A percentile compares a stretch with the other conserved stretches of the same genome.
Evolutionary conservation across 2,797 vertebrate species (phyloP).

Genomic region (Buphagus erythrorhynchus): DNA sequence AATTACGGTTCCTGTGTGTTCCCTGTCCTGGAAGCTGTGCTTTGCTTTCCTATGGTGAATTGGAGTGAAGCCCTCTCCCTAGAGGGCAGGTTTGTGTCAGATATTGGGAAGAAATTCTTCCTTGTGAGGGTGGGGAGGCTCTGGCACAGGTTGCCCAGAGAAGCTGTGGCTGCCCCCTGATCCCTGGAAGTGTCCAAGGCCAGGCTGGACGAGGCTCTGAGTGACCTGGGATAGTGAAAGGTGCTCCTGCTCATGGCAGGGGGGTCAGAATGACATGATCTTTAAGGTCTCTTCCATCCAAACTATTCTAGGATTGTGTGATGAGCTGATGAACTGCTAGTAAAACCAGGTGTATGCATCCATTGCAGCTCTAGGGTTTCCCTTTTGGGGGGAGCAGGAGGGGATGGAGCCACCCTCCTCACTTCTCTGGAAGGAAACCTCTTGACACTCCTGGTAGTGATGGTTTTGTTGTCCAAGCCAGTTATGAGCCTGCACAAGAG

Average conservation of each 20-base stretch:
- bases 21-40: background rate
- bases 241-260: background rate
- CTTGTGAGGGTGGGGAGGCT: accelerated
- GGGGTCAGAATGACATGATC: accelerated
- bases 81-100: background rate
- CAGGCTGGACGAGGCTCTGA: accelerated
- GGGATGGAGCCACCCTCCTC: background rate
- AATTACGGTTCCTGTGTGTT: background rate
- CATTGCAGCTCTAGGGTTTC: background rate
- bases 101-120: background rate
- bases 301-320: background rate
- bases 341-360: accelerated
- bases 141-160: background rate
- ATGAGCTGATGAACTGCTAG: background rate
- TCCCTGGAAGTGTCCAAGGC: background rate
- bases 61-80: background rate
- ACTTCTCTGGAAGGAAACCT: accelerated
- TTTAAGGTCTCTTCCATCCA: background rate
- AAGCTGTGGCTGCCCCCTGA: background rate
- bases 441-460: background rate
- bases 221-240: accelerated
- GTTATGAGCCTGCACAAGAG: background rate
- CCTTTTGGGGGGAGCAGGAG: background rate
- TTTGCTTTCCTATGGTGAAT: background rate
- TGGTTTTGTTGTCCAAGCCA: background rate